phyloP scores from a whole-genome alignment of 2,113 vertebrate genomes.

The Neogale vison region DNA sequence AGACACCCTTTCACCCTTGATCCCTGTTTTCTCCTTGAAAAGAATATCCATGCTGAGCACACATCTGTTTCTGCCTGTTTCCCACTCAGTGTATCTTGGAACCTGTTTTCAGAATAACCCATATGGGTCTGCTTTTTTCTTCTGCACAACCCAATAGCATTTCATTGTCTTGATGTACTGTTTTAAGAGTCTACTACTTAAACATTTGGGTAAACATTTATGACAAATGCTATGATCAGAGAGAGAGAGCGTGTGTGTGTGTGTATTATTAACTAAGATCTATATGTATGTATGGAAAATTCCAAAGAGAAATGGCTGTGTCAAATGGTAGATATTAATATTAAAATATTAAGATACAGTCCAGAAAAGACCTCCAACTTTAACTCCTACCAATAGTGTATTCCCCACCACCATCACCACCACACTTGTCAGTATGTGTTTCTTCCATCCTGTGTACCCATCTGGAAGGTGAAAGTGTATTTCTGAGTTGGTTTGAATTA shows the following conservation, averaged over 20 bases:
- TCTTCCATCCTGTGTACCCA: background rate
- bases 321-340: background rate
- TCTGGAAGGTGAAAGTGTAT: background rate
- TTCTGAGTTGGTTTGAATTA: background rate
- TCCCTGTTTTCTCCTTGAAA: background rate
- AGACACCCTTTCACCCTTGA: background rate
- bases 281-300: background rate
- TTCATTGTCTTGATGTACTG: background rate
- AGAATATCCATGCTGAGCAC: background rate
- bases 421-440: background rate
- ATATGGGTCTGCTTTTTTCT: slow-evolving; percentile 12
- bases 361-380: background rate
- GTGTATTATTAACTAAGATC: background rate
- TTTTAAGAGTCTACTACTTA: background rate
- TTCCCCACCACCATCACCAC: background rate
- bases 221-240: background rate
- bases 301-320: background rate
- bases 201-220: background rate
- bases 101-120: slow-evolving; percentile 9
- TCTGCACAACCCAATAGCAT: background rate
- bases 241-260: background rate
- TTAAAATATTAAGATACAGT: background rate
- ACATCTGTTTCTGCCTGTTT: background rate
- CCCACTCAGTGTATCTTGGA: background rate
- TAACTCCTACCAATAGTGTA: background rate